Percentiles rank a stretch among this genome's conserved stretches.
Evolutionary conservation across 2,113 vertebrate genomes (phyloP).

Genomic region (Butorides virescens): DNA sequence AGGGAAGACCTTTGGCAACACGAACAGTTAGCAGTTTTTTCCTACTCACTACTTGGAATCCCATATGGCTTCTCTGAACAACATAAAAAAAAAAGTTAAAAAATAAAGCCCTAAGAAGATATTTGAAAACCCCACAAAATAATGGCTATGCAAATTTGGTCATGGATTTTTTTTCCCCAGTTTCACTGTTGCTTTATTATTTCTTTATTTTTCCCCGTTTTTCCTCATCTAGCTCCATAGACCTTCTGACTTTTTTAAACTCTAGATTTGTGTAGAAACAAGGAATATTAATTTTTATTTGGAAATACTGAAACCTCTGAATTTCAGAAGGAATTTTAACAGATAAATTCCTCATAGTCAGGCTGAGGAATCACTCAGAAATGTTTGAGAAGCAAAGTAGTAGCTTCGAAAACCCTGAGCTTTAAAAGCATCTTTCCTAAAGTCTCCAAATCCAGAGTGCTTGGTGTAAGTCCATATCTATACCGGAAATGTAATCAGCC

Average conservation of each 20-base stretch:
- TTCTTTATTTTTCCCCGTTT: no score
- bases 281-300: no score
- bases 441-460: not conserved
- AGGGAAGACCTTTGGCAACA: not conserved
- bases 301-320: no score
- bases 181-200: not conserved
- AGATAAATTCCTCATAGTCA: not conserved
- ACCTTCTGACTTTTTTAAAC: no score
- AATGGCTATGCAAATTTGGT: not conserved
- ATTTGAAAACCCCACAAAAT: not conserved
- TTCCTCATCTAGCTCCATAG: no score
- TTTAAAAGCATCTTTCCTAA: constrained; percentile 19
- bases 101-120: not conserved
- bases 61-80: not conserved
- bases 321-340: no score
- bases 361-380: not conserved
- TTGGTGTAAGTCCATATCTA: not conserved
- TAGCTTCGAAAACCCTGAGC: not conserved
- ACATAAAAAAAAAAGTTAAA: not conserved
- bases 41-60: not conserved
- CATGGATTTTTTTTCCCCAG: not conserved
- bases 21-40: not conserved
- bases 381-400: not conserved
- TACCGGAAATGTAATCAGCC: constrained; percentile 53
- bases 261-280: no score